These are phyloP conservation scores for Muraenolepis orangiensis DNA, from an alignment of 2,797 vertebrate species.

Conservation along the genomic window DNA sequence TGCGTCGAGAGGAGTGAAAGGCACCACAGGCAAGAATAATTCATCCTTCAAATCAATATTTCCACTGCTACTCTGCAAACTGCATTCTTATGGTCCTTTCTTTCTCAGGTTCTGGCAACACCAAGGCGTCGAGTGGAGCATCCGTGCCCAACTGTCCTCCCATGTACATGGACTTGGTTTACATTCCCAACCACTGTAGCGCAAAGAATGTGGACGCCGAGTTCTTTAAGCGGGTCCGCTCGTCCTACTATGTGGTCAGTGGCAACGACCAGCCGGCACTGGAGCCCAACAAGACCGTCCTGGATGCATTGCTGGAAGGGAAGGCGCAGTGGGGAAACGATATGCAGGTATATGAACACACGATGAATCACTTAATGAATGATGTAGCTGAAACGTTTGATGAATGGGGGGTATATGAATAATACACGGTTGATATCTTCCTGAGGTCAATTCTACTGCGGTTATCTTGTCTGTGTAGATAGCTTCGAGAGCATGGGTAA, in stretches of 20 bases:
- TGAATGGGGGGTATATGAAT: not conserved
- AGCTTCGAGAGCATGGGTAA: not conserved
- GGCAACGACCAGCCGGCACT: conserved; percentile 88
- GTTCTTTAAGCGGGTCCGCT: conserved; percentile 93
- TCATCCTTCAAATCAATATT: not conserved
- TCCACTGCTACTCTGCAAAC: not conserved
- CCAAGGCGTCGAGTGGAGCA: conserved; percentile 74
- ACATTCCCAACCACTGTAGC: conserved; percentile 96
- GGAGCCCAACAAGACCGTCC: conserved; percentile 89
- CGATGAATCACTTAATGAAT: not conserved
- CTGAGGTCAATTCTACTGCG: not conserved
- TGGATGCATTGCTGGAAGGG: conserved; percentile 92
- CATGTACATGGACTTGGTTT: conserved; percentile 95
- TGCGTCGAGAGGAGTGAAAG: conserved; percentile 87
- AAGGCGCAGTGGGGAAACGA: conserved; percentile 93
- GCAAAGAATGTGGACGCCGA: conserved; percentile 94
- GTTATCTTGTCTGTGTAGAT: not conserved
- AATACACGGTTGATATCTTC: not conserved
- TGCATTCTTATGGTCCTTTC: not conserved
- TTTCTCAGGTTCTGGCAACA: conserved; percentile 75
- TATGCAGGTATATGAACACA: conserved; percentile 81
- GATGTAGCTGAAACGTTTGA: not conserved
- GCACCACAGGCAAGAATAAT: conserved; percentile 75
- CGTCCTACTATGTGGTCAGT: conserved; percentile 96
- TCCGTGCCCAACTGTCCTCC: conserved; percentile 85